Evolutionary conservation across 1,140 invertebrate genomes (phyloP), one percentile per base, ranked within the genome.

Genomic region (Popillia japonica): DNA sequence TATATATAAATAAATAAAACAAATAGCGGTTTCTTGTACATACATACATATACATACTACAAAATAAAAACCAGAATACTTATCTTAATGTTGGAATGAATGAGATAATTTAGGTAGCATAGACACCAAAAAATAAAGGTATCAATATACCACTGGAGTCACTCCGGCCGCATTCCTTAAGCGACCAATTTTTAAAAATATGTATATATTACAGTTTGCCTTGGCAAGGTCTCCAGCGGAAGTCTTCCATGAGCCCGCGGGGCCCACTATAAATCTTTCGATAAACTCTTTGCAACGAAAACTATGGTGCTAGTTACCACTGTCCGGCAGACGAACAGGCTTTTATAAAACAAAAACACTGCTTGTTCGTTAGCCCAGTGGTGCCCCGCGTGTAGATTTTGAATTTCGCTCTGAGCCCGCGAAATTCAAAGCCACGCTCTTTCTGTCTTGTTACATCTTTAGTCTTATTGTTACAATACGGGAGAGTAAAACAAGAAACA

Each of bases 271-370:
- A 6, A 20, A 77, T 77, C 78, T 81, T 78, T 79, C 77, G 79
- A 79, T 40, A 81, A n/a, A 83, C 82, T 78, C 84, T 80, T 83
- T 86, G 84, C 84, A 86, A 86, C 85, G 85, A 64, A 86, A 86
- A 84, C 84, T 83, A 86, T 83, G 85, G 84, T 85, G 84, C 84
- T 85, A 85, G 82, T 80, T 82, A 84, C 84, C 83, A 81, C 79
- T 84, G 81, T 64, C 77, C 40, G 80, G 80, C 79, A 79, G 75
- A 73, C 77, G 61, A 72, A 75, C 41, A 75, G 79, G 78, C 34
- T n/a, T 76, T 73, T 14, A 78, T 55, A 40, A 44, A 80, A 79
- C 78, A 11, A 64, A 22, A 11, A 6, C 17, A 0, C 6, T 64
- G 17, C 80, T 80, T 78, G 40, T 27, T 40, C 76, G 77, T 76